Base-by-base conservation (phyloP, 1,140 invertebrate species). In the Aphelinus atriplicis region DNA sequence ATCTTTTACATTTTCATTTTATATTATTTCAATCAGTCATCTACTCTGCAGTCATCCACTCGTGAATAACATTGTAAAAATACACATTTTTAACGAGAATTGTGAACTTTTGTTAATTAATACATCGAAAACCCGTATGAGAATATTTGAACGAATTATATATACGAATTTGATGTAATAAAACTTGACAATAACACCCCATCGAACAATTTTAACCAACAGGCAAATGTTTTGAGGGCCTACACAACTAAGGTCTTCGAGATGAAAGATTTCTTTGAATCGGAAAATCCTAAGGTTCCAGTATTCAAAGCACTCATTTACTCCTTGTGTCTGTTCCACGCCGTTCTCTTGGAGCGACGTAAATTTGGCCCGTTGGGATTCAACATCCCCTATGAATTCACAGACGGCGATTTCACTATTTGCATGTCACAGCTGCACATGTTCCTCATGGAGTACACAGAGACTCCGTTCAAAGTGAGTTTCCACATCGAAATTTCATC, bases 301-400 rank as follows among this genome's bases (percentile, higher is more conserved):
- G 80, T 82, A 2, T 93, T 93, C 82, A 92, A 92, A 76, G 89
- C 90, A 79, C 82, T 95, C 48, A 77, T 93, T 42, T 94, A 92
- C 80, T 90, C 92, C 3, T 83, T 95, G 1, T 92, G 92, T 79
- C 88, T 94, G 78, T 94, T 95, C 84, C 93, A 95, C 80, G 92
- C 91, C 0, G 83, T 92, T 3, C 85, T 93, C 6, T 85, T 94
- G 71, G 93, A 94, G 80, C 86, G 93, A 73, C 82, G 92, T 48
- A 93, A 93, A 81, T 95, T 93, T 82, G 93, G 93, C 0, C 89
- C 93, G 0, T 82, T 94, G 3, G 93, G 93, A 5, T 92, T 93
- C 89, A 95, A 95, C 81, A 93, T 93, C 62, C 90, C 92, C 0
- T 94, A 94, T 79, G 93, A 93, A 79, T 95, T 94, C 82, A 94